Percentiles rank a stretch among this genome's conserved stretches.
phyloP scores from a whole-genome alignment of 2,888 invertebrate genomes.

The Phortica magna region DNA sequence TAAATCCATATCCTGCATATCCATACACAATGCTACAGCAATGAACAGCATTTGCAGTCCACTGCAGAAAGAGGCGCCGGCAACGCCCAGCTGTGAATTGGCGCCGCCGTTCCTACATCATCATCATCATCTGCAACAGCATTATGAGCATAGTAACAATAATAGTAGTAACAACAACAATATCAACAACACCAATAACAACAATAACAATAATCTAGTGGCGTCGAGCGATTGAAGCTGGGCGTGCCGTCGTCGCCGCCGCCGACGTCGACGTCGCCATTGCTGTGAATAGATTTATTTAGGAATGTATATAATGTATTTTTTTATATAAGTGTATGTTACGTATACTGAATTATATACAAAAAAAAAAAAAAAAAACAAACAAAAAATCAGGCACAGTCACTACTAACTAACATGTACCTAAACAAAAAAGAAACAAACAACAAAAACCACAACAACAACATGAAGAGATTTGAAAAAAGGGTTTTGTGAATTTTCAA shows the following conservation, averaged over 20 bases:
- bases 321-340: conserved; percentile 14
- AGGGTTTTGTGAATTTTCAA: background rate
- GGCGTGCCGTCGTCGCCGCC: conserved; percentile 36
- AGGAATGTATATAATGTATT: conserved; percentile 1
- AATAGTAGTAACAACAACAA: conserved; percentile 23
- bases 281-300: conserved; percentile 32
- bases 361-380: conserved; percentile 4
- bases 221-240: conserved; percentile 56
- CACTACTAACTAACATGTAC: conserved; percentile 28
- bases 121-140: background rate
- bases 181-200: conserved; percentile 35
- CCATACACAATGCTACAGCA: conserved; percentile 62
- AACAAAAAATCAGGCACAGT: conserved; percentile 23
- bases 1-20: conserved; percentile 73
- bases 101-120: conserved; percentile 37
- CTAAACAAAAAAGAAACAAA: conserved; percentile 8
- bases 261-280: conserved; percentile 11
- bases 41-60: conserved; percentile 46
- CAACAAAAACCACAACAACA: conserved; percentile 36
- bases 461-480: background rate
- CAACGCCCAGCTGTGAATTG: conserved; percentile 60
- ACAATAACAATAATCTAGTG: conserved; percentile 51
- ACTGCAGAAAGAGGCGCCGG: conserved; percentile 54
- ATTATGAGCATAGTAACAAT: background rate
- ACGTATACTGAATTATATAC: conserved; percentile 4